These are phyloP conservation scores for Micronycteris hirsuta DNA, from an alignment of 2,113 vertebrate species.

Conservation along the genomic window DNA sequence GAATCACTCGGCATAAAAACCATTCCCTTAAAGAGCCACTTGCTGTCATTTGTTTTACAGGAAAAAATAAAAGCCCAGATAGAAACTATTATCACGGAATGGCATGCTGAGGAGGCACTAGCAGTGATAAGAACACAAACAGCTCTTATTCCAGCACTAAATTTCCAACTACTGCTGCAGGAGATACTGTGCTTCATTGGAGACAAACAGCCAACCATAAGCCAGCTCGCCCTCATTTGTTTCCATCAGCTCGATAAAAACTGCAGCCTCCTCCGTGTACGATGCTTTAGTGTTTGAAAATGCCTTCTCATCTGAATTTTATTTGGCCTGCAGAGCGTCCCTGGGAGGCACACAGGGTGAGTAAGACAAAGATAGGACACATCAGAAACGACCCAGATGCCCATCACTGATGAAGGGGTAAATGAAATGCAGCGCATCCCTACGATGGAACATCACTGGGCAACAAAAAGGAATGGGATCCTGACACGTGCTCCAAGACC, in stretches of 20 bases:
- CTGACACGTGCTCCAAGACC: not conserved
- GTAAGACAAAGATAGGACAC: not conserved
- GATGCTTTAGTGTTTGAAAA: not conserved
- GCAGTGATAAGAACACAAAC: slow-evolving; percentile 67
- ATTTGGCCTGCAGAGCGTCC: not conserved
- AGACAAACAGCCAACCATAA: slow-evolving; percentile 56
- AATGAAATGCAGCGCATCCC: not conserved
- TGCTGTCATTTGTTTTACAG: slow-evolving; percentile 80
- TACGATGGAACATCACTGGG: not conserved
- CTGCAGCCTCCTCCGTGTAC: not conserved
- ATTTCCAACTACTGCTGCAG: slow-evolving; percentile 57
- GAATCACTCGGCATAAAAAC: slow-evolving; percentile 79
- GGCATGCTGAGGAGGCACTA: slow-evolving; percentile 52
- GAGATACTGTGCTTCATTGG: not conserved
- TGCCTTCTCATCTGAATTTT: not conserved
- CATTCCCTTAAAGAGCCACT: slow-evolving; percentile 80
- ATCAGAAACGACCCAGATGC: not conserved
- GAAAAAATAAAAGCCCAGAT: slow-evolving; percentile 78
- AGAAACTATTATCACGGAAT: slow-evolving; percentile 74
- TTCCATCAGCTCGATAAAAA: slow-evolving; percentile 16
- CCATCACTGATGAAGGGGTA: not conserved
- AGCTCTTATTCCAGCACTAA: slow-evolving; percentile 48
- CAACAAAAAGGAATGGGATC: not conserved
- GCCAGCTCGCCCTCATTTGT: not conserved
- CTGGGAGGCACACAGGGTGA: not conserved